Evolutionary conservation across 2,113 vertebrate genomes (phyloP).

Genomic region (Seriola rivoliana): DNA sequence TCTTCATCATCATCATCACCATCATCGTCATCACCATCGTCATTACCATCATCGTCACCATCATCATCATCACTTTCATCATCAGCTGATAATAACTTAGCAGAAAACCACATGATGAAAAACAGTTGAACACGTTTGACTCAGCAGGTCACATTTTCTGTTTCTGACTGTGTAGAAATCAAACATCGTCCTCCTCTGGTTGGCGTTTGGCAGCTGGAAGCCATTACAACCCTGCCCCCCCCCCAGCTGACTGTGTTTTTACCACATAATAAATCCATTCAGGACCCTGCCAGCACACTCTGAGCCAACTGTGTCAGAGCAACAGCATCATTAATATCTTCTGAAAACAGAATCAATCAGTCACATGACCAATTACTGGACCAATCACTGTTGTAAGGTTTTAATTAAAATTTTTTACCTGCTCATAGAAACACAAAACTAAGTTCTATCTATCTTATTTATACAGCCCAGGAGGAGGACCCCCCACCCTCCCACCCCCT

Average conservation of each 20-base stretch:
- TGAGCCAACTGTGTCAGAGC: slow-evolving; percentile 23
- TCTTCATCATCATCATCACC: neutral
- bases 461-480: too few species aligned
- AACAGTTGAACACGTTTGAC: neutral
- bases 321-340: neutral
- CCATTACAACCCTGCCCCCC: slow-evolving; percentile 49
- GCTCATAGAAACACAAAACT: too few species aligned
- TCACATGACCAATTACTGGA: too few species aligned
- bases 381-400: too few species aligned
- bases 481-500: too few species aligned
- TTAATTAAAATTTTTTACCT: too few species aligned
- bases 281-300: slow-evolving; percentile 22
- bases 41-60: neutral
- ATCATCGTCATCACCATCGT: too few species aligned
- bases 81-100: too few species aligned
- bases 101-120: too few species aligned
- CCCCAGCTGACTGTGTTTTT: slow-evolving; percentile 38
- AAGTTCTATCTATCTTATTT: too few species aligned
- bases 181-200: slow-evolving; percentile 29
- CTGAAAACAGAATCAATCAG: neutral
- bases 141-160: slow-evolving; percentile 11
- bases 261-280: slow-evolving; percentile 51
- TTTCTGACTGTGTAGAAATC: slow-evolving; percentile 53
- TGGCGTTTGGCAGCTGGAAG: slow-evolving; percentile 67
- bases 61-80: too few species aligned